phyloP scores from a whole-genome alignment of 2,797 vertebrate species.

The Poeciliopsis paucimaculata region DNA sequence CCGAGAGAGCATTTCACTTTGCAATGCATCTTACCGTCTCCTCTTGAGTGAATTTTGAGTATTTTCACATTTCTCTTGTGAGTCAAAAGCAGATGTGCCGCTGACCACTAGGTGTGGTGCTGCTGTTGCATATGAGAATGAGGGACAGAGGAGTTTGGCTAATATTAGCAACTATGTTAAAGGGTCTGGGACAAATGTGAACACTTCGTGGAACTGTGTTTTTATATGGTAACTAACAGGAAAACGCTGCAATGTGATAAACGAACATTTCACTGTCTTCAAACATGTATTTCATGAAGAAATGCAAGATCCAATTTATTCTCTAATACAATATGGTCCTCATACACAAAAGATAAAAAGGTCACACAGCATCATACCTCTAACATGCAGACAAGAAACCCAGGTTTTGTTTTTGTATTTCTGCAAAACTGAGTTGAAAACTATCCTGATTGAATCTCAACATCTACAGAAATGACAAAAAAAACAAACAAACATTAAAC shows the following conservation, averaged over 20 bases:
- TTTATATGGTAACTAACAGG: neutral
- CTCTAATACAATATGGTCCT: neutral
- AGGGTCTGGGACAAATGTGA: neutral
- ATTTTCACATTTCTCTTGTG: slow-evolving; percentile 20
- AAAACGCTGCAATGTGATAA: neutral
- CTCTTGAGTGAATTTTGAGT: slow-evolving; percentile 55
- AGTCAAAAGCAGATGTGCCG: slow-evolving; percentile 23
- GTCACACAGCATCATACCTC: neutral
- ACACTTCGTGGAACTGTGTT: neutral
- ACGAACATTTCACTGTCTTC: neutral
- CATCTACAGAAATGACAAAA: neutral
- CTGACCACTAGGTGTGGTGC: slow-evolving; percentile 45
- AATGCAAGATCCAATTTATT: neutral
- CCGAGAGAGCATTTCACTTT: slow-evolving; percentile 53
- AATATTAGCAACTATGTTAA: slow-evolving; percentile 6
- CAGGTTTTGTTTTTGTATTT: neutral
- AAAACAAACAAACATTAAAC: neutral
- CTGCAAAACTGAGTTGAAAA: neutral
- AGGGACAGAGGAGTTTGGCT: slow-evolving; percentile 63
- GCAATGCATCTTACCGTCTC: slow-evolving; percentile 33
- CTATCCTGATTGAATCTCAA: neutral
- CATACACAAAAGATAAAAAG: neutral
- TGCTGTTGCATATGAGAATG: slow-evolving; percentile 1
- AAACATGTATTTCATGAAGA: neutral
- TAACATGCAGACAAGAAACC: neutral